Evolutionary conservation across 2,797 vertebrate species (phyloP).

Genomic region (Taenioides sp.): DNA sequence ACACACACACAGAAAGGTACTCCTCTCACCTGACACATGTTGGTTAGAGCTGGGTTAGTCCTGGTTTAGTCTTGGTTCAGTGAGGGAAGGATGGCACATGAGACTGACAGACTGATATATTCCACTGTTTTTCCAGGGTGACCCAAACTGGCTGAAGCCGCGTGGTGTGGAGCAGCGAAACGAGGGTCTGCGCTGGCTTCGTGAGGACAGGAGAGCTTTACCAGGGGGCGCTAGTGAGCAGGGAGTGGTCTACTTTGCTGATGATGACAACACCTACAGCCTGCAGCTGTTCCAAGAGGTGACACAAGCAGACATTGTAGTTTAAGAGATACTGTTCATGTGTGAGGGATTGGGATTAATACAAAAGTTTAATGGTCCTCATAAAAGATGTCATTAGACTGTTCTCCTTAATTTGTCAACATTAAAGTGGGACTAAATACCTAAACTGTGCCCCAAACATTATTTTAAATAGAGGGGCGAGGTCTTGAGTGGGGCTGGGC

Average conservation of each 20-base stretch:
- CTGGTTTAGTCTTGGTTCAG: too few relatives aligned
- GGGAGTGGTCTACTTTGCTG: slow-evolving; percentile 95
- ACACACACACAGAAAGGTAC: slow-evolving; percentile 35
- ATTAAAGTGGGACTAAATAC: too few relatives aligned
- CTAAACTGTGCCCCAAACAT: too few relatives aligned
- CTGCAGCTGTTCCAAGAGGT: slow-evolving; percentile 97
- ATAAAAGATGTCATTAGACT: too few relatives aligned
- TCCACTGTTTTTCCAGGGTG: slow-evolving; percentile 53
- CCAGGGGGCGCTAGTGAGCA: slow-evolving; percentile 63
- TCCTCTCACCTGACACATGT: slow-evolving; percentile 78
- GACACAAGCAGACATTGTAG: slow-evolving; percentile 9
- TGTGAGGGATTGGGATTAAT: too few relatives aligned
- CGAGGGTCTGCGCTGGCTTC: slow-evolving; percentile 82
- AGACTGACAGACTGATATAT: neutral
- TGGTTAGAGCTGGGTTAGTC: too few relatives aligned
- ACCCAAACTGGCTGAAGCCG: slow-evolving; percentile 85
- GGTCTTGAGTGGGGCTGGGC: too few relatives aligned
- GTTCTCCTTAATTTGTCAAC: too few relatives aligned
- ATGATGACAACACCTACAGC: slow-evolving; percentile 98
- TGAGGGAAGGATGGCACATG: too few relatives aligned
- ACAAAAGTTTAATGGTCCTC: too few relatives aligned
- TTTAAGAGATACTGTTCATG: neutral
- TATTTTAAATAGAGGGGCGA: too few relatives aligned
- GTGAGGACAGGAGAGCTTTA: slow-evolving; percentile 65
- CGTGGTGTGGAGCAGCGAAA: slow-evolving; percentile 85